A percentile compares a stretch with the other conserved stretches of the same genome.
Evolutionary conservation across 2,797 vertebrate genomes (phyloP).

Genomic region (Avahi laniger): DNA sequence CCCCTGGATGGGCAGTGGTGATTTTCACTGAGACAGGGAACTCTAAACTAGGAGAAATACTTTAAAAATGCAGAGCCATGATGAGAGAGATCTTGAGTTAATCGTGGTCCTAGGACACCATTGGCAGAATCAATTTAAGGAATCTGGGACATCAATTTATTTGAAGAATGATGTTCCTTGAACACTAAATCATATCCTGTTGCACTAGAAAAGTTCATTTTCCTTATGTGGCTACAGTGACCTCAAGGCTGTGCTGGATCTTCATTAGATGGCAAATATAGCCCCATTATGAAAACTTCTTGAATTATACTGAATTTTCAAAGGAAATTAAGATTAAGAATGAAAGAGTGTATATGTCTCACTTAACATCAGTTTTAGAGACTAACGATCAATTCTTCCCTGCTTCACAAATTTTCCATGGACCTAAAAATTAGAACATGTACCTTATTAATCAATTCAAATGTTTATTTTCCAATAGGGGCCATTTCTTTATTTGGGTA

Average conservation of each 20-base stretch:
- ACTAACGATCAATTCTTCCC: not conserved
- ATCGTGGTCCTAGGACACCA: conserved; percentile 15
- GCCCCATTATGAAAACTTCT: not conserved
- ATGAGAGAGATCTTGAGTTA: conserved; percentile 39
- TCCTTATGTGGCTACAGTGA: not conserved
- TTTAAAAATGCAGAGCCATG: conserved; percentile 35
- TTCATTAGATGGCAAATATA: not conserved
- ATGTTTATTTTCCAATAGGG: not conserved
- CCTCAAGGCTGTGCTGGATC: not conserved
- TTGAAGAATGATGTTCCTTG: conserved; percentile 30
- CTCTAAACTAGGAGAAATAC: not conserved
- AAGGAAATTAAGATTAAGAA: not conserved
- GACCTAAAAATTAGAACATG: not conserved
- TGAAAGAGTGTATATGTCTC: not conserved
- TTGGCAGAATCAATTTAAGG: conserved; percentile 22
- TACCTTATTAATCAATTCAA: not conserved
- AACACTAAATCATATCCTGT: not conserved
- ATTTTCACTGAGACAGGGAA: conserved; percentile 16
- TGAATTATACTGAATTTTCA: not conserved
- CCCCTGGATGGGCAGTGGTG: not conserved
- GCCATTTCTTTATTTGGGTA: not conserved
- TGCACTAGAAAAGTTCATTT: not conserved
- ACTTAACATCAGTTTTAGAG: conserved; percentile 20
- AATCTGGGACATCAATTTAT: conserved; percentile 37
- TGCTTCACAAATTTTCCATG: not conserved